Evolutionary conservation across 1,140 invertebrate genomes (phyloP).

Genomic region (Coboldia fuscipes): DNA sequence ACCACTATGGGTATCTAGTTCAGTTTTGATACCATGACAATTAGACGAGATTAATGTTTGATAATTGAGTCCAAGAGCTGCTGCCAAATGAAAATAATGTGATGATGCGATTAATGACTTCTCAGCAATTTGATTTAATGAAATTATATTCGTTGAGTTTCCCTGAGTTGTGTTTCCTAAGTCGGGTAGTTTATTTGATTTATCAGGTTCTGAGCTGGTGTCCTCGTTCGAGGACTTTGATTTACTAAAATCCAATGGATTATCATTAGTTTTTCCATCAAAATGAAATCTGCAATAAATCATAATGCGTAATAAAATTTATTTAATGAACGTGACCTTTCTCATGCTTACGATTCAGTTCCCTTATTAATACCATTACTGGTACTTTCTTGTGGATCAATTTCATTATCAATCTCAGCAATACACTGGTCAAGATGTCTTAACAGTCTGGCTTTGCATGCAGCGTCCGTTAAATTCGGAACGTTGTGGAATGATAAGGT

Average conservation of each 20-base stretch:
- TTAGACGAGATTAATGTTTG: slow-evolving; percentile 5
- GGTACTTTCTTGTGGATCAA: slow-evolving; percentile 22
- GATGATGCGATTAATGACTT: slow-evolving; percentile 14
- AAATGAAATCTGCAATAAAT: neutral
- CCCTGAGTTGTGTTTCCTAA: neutral
- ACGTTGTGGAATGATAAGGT: slow-evolving; percentile 33
- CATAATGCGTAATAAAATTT: neutral
- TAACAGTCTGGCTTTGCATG: slow-evolving; percentile 41
- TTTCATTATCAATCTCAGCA: slow-evolving; percentile 41
- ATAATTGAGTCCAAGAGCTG: slow-evolving; percentile 14
- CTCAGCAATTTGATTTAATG: slow-evolving; percentile 4
- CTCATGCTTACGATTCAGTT: neutral
- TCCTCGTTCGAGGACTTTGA: neutral
- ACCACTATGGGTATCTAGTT: slow-evolving; percentile 8
- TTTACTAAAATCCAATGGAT: slow-evolving; percentile 19
- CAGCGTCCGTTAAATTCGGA: slow-evolving; percentile 35
- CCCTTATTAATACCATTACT: neutral
- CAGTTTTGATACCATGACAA: neutral
- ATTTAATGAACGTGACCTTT: neutral
- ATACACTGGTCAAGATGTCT: slow-evolving; percentile 49
- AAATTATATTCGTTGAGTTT: neutral
- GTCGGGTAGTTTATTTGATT: neutral
- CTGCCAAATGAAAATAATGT: slow-evolving; percentile 18
- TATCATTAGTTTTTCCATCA: slow-evolving; percentile 2
- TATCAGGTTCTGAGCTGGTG: neutral